Evolutionary conservation across 1,140 invertebrate genomes (phyloP), one percentile per base, ranked within the genome.

Genomic region (Acromyrmex heyeri): DNA sequence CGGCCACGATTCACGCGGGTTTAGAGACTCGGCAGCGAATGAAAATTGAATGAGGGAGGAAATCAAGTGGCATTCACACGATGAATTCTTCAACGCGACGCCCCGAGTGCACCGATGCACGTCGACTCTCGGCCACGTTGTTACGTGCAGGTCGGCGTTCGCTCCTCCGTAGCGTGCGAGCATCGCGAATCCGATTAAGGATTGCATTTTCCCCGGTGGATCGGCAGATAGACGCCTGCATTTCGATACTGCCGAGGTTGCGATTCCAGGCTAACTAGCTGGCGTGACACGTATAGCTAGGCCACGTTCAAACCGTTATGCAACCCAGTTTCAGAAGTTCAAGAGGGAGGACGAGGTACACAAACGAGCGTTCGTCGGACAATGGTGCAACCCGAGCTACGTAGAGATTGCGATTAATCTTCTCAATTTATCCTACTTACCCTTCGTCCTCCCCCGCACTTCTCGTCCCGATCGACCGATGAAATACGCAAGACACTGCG

Each of bases 341-440:
- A 85, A 61, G 61, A 88, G 88, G 91, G 90, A 88, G 50, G 53
- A 55, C 24, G 59, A 69, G 70, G 27, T 27, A 30, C 53, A n/a
- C 53, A 18, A 55, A 18, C 69, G 48, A 69, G 65, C 85, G 88
- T 83, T 82, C 75, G 79, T 90, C 77, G 87, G 86, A 91, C 89
- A 91, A 91, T 91, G 44, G 78, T 90, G 91, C 88, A 92, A 92
- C 88, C 76, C 82, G 88, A 92, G 88, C 88, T 90, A 87, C 73
- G 85, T 87, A 85, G 86, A 86, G 86, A 92, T 92, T 92, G 88
- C 86, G 85, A 91, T 92, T 92, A 91, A 92, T 91, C 89, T 90
- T 89, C 87, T 85, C 90, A 92, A 92, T 89, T 90, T 89, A 89
- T 90, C 86, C 86, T 88, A 83, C 53, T 83, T 75, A 83, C 38